These are phyloP conservation scores for Arenaria interpres DNA, from an alignment of 2,113 vertebrate species.

Conservation along the genomic window DNA sequence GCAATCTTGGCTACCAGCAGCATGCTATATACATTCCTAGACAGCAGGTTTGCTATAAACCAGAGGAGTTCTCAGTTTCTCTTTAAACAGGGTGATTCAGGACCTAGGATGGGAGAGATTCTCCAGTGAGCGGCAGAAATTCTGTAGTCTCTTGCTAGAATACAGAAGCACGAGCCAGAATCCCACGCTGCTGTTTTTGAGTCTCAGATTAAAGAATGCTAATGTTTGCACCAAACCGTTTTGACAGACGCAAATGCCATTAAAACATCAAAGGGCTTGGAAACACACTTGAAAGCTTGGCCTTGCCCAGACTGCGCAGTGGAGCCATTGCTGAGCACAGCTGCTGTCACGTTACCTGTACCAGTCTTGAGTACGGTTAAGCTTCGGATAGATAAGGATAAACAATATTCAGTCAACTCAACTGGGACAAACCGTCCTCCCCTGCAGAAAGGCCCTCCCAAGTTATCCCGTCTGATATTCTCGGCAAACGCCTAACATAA, in stretches of 20 bases:
- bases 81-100: background rate
- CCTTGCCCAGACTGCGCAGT: background rate
- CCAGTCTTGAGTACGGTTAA: background rate
- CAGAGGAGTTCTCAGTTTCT: background rate
- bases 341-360: background rate
- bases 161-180: background rate
- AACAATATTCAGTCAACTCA: background rate
- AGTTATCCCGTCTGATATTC: background rate
- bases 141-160: background rate
- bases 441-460: background rate
- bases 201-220: slow-evolving; percentile 8
- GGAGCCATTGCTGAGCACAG: background rate
- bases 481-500: background rate
- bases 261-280: slow-evolving; percentile 42
- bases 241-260: slow-evolving; percentile 51
- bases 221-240: slow-evolving; percentile 27
- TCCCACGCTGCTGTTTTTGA: slow-evolving; percentile 13
- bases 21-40: background rate
- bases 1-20: background rate
- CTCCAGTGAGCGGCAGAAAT: background rate
- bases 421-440: background rate
- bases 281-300: slow-evolving; percentile 29
- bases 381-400: background rate
- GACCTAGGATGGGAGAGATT: background rate
- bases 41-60: background rate